Evolutionary conservation across 2,888 invertebrate species (phyloP).

Genomic region (Drosophila nr. perissopoda): DNA sequence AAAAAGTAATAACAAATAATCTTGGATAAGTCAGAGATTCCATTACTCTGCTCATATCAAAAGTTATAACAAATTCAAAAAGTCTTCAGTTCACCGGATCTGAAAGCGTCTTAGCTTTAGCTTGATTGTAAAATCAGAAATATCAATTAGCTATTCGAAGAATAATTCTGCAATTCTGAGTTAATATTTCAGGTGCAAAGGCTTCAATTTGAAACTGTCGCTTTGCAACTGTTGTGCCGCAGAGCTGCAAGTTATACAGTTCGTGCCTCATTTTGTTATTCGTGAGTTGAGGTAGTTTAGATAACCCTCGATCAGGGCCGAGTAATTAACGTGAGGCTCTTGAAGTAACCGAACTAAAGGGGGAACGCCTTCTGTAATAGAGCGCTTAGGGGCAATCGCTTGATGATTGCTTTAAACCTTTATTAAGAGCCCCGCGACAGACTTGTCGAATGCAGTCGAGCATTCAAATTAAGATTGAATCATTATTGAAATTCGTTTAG

Average conservation of each 20-base stretch:
- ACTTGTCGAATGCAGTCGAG: conserved; percentile 48
- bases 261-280: background rate
- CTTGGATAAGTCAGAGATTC: background rate
- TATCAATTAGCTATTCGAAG: background rate
- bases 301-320: background rate
- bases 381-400: conserved; percentile 63
- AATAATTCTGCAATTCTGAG: background rate
- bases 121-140: background rate
- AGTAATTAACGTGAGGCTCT: conserved; percentile 41
- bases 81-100: background rate
- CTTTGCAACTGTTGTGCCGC: background rate
- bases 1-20: background rate
- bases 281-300: background rate
- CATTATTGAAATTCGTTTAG: conserved; percentile 78
- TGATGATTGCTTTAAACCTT: conserved; percentile 64
- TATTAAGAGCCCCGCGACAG: conserved; percentile 45
- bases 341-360: conserved; percentile 24
- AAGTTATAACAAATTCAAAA: background rate
- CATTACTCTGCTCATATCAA: background rate
- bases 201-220: background rate
- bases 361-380: conserved; percentile 59
- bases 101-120: background rate
- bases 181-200: background rate
- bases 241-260: background rate
- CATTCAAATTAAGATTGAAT: conserved; percentile 81